These are phyloP conservation scores for Yponomeuta plumbellus DNA, from an alignment of 2,888 invertebrate genomes.

Conservation along the genomic window DNA sequence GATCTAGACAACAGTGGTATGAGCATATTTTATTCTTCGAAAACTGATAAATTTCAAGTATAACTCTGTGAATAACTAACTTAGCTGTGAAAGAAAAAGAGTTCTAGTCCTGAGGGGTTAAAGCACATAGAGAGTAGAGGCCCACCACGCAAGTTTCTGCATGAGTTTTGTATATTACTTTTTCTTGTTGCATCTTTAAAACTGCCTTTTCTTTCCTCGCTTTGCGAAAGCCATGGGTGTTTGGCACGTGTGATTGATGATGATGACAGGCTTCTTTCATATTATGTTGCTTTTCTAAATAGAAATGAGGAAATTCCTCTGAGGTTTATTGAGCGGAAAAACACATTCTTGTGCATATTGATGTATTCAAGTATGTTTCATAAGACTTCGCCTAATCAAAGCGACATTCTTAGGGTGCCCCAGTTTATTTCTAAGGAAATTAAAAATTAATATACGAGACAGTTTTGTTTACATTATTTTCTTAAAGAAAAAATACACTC, in stretches of 20 bases:
- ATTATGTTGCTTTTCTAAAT: neutral
- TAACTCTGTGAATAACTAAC: too few relatives aligned
- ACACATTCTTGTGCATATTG: constrained; percentile 1
- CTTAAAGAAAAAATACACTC: too few relatives aligned
- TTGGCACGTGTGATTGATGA: constrained; percentile 7
- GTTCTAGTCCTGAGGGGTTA: neutral
- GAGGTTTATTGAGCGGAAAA: neutral
- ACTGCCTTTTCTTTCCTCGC: constrained; percentile 14
- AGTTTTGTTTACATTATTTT: too few relatives aligned
- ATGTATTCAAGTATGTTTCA: neutral
- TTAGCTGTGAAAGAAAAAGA: too few relatives aligned
- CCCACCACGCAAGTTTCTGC: neutral
- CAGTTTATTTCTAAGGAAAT: too few relatives aligned
- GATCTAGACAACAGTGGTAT: too few relatives aligned
- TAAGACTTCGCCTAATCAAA: too few relatives aligned
- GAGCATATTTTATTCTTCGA: too few relatives aligned
- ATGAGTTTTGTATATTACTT: neutral
- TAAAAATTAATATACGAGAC: too few relatives aligned
- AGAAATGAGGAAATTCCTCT: neutral
- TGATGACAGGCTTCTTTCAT: constrained; percentile 2
- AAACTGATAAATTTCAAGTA: too few relatives aligned
- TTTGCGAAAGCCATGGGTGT: constrained; percentile 12
- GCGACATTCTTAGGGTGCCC: too few relatives aligned
- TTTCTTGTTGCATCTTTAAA: constrained; percentile 3
- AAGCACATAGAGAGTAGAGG: neutral